Base-by-base conservation (phyloP, 2,113 vertebrate species). In the Sarotherodon lohbergeri region DNA sequence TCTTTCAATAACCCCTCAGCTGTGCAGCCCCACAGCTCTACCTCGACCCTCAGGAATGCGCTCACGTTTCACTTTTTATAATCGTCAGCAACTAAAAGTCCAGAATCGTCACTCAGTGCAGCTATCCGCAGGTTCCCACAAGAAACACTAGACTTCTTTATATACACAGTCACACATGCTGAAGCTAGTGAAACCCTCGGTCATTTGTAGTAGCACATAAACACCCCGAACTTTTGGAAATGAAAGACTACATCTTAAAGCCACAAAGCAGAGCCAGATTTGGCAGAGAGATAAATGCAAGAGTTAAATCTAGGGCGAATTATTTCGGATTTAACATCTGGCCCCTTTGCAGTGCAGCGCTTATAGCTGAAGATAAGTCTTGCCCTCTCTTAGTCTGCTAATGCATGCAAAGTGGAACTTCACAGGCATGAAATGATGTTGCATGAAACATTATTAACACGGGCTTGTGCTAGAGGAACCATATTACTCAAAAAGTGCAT, bases 61-160 rank as follows among this genome's bases (percentile, higher is more conserved):
- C 95, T 96, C 96, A 61, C 54, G n/a, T 96, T 96, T 96, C 96
- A 96, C 94, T 95, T 95, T 95, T 96, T 92, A 89, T 92, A 91
- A 93, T 92, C 61, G 88, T 94, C 94, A 92, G 92, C 95, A 89
- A 63, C 78, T 87, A 59, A 88, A 90, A 91, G 56, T 80, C 83
- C 86, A 86, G 73, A 92, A 89, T 92, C 39, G 73, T 89, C 86
- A n/a, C 68, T 85, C 85, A 73, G 80, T 29, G 91, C 46, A 52
- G 90, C 90, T 89, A 84, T 91, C 78, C 85, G 81, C 84, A 24
- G 86, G 91, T 94, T 95, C 94, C 91, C 93, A 94, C 93, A 91
- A 81, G 94, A 92, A 95, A 95, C 93, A 83, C 11, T 91, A 94
- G 90, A 89, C 46, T 79, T 24, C 63, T 76, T 80, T 82, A 84